phyloP scores from a whole-genome alignment of 92 coral and sea anemone genomes.

The Palythoa caribaeorum region DNA sequence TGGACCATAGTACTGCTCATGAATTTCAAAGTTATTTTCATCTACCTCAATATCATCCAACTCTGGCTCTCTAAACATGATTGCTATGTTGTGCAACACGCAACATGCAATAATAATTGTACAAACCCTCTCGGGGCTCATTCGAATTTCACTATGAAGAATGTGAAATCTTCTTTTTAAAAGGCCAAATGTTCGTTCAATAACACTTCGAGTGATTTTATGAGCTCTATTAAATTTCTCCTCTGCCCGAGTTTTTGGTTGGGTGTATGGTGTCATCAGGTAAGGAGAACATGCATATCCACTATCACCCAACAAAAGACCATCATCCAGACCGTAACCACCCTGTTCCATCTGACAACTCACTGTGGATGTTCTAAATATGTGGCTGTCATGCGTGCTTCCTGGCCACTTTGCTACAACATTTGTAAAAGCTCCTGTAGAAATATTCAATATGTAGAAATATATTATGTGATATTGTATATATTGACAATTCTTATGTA shows the following conservation, averaged over 20 bases:
- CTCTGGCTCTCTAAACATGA: conserved; percentile 13
- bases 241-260: conserved; percentile 53
- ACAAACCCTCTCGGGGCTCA: not conserved
- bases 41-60: conserved; percentile 6
- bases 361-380: conserved; percentile 54
- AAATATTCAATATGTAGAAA: not conserved
- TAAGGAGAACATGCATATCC: conserved; percentile 72
- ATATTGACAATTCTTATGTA: not conserved
- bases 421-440: conserved; percentile 57
- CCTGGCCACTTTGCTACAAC: conserved; percentile 62
- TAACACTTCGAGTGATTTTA: conserved; percentile 61
- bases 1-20: conserved; percentile 41
- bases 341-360: conserved; percentile 53
- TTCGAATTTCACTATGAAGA: conserved; percentile 14
- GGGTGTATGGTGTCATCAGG: conserved; percentile 65
- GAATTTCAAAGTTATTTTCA: not conserved
- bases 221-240: conserved; percentile 53
- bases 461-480: not conserved
- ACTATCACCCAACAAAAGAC: conserved; percentile 74
- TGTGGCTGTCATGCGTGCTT: conserved; percentile 54
- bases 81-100: conserved; percentile 21
- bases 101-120: conserved; percentile 24
- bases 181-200: conserved; percentile 68
- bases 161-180: conserved; percentile 31
- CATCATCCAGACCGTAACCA: conserved; percentile 62